Conservation (phyloP, 2,113 vertebrate genomes). For the Thamnaconus septentrionalis region DNA sequence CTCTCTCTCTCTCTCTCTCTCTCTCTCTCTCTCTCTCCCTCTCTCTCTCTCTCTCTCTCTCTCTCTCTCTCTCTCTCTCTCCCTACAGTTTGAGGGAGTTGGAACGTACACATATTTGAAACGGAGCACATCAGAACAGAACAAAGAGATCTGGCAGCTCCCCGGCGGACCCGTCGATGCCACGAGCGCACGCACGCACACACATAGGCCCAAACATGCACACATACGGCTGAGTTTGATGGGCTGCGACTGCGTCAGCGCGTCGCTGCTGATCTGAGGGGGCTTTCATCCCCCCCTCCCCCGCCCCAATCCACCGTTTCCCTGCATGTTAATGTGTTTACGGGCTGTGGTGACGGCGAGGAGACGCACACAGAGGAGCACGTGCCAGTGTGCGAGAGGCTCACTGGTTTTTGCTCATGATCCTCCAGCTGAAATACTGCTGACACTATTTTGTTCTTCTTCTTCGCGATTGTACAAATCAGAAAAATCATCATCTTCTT, state of each 20-base stretch:
- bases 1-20: no score
- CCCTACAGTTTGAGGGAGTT: not conserved
- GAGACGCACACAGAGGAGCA: slow-evolving; percentile 37
- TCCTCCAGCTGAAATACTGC: slow-evolving; percentile 42
- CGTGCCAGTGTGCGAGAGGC: slow-evolving; percentile 24
- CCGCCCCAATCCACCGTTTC: slow-evolving; percentile 32
- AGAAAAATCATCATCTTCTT: no score
- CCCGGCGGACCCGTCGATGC: slow-evolving; percentile 57
- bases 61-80: no score
- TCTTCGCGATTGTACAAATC: slow-evolving; percentile 9
- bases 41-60: no score
- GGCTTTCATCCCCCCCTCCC: slow-evolving; percentile 58
- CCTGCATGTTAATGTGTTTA: slow-evolving; percentile 58
- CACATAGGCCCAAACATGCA: no score
- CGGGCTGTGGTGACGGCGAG: slow-evolving; percentile 3
- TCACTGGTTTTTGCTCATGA: slow-evolving; percentile 61
- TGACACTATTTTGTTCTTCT: slow-evolving; percentile 27
- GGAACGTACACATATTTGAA: slow-evolving; percentile 34
- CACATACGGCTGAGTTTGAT: slow-evolving; percentile 46
- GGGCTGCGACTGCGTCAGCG: slow-evolving; percentile 59
- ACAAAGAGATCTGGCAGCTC: slow-evolving; percentile 59
- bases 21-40: no score
- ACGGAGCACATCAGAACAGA: slow-evolving; percentile 53
- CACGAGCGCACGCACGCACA: slow-evolving; percentile 30
- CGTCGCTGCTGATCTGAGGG: slow-evolving; percentile 56